These are phyloP conservation scores for Cacatua alba DNA, from an alignment of 2,113 vertebrate species.

Conservation along the genomic window DNA sequence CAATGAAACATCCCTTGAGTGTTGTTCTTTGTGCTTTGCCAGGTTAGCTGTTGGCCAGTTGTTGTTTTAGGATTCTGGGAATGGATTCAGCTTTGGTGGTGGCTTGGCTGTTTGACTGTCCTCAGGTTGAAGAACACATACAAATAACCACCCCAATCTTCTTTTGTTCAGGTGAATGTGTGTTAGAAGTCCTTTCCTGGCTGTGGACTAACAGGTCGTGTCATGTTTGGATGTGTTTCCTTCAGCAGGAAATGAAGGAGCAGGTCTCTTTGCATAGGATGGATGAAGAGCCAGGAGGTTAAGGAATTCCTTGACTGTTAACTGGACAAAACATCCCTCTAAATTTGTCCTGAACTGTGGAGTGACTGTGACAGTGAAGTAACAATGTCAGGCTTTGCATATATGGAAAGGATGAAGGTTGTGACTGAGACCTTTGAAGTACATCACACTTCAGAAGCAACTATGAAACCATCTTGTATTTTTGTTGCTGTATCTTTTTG, in stretches of 20 bases:
- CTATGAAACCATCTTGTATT: not conserved
- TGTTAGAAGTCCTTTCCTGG: not conserved
- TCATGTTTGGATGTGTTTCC: conserved; percentile 42
- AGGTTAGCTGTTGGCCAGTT: not conserved
- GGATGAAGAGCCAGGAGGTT: not conserved
- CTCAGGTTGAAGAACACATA: not conserved
- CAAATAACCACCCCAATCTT: not conserved
- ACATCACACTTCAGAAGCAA: not conserved
- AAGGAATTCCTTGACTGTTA: not conserved
- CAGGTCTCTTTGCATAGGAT: not conserved
- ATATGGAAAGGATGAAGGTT: not conserved
- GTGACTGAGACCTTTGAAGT: not conserved
- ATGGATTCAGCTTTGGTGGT: not conserved
- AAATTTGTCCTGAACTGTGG: not conserved
- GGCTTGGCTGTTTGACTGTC: not conserved
- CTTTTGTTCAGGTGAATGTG: not conserved
- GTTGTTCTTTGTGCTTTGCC: not conserved
- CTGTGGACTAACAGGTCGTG: not conserved
- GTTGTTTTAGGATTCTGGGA: not conserved
- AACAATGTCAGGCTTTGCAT: not conserved
- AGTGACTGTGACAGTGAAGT: not conserved
- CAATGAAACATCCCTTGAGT: not conserved
- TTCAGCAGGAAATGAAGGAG: conserved; percentile 60
- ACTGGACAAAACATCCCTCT: not conserved
- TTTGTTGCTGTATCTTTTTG: not conserved